These are phyloP conservation scores for Athene noctua DNA, from an alignment of 2,113 vertebrate genomes.

Conservation along the genomic window DNA sequence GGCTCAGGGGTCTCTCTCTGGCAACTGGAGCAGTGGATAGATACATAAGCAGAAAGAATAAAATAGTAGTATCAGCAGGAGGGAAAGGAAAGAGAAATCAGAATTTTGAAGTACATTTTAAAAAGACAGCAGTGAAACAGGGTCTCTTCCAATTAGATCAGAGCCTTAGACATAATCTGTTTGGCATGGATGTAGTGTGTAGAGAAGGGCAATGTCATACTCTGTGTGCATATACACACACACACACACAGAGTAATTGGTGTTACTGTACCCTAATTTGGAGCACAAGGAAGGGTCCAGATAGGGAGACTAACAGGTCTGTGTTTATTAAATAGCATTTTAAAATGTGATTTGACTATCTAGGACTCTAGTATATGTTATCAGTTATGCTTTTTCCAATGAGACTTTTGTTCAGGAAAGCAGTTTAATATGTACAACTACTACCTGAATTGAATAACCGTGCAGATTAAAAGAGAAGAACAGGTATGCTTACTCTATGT, in stretches of 20 bases:
- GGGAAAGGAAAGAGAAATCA: not conserved
- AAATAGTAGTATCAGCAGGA: not conserved
- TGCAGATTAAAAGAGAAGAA: not conserved
- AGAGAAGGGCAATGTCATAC: not conserved
- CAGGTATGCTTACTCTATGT: not conserved
- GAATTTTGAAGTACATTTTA: not conserved
- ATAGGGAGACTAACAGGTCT: not conserved
- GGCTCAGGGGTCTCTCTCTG: not conserved
- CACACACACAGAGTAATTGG: not conserved
- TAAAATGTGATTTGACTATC: not conserved
- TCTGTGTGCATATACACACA: no score
- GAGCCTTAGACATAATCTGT: not conserved
- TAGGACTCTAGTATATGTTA: not conserved
- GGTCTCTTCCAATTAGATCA: not conserved
- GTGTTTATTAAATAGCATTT: not conserved
- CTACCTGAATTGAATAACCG: not conserved
- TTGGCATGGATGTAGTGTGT: not conserved
- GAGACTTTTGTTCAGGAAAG: not conserved
- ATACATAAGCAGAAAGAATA: not conserved
- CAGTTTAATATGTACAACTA: not conserved
- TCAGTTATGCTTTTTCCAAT: not conserved
- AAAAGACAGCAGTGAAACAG: not conserved
- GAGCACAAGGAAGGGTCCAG: not conserved
- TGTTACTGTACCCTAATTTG: not conserved
- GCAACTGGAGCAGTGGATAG: not conserved